Percentiles rank a stretch among this genome's conserved stretches.
Conservation (phyloP, 2,888 invertebrate species). For the Actias luna region DNA sequence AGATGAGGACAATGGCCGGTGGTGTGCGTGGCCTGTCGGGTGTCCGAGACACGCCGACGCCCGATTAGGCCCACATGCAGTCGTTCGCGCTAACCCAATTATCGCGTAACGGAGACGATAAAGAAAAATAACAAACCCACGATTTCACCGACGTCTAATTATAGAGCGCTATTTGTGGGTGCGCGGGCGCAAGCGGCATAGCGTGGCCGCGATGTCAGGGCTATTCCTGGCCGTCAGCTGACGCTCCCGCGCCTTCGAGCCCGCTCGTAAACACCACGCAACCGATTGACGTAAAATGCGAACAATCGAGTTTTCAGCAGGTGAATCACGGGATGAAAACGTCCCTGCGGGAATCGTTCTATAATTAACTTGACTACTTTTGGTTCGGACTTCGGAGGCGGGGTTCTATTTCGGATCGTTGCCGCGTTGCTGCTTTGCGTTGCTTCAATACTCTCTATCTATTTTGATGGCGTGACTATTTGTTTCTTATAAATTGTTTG, state of each 20-base stretch:
- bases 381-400: constrained; percentile 79
- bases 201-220: constrained; percentile 80
- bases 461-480: constrained; percentile 65
- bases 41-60: constrained; percentile 78
- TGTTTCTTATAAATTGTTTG: constrained; percentile 54
- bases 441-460: constrained; percentile 70
- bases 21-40: constrained; percentile 40
- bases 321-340: constrained; percentile 79
- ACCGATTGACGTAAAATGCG: constrained; percentile 78
- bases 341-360: constrained; percentile 72
- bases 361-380: constrained; percentile 79
- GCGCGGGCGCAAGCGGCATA: constrained; percentile 79
- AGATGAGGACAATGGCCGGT: constrained; percentile 59
- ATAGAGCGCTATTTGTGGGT: constrained; percentile 79
- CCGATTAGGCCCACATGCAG: constrained; percentile 76
- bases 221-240: constrained; percentile 81
- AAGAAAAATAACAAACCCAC: constrained; percentile 83
- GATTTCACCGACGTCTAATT: constrained; percentile 80
- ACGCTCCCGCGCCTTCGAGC: constrained; percentile 61
- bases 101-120: constrained; percentile 81
- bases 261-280: constrained; percentile 77
- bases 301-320: constrained; percentile 80
- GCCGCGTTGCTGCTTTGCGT: constrained; percentile 38
- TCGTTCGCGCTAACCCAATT: constrained; percentile 77
- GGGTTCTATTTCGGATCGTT: constrained; percentile 72